phyloP scores from a whole-genome alignment of 2,113 vertebrate genomes.

The Struthio camelus region DNA sequence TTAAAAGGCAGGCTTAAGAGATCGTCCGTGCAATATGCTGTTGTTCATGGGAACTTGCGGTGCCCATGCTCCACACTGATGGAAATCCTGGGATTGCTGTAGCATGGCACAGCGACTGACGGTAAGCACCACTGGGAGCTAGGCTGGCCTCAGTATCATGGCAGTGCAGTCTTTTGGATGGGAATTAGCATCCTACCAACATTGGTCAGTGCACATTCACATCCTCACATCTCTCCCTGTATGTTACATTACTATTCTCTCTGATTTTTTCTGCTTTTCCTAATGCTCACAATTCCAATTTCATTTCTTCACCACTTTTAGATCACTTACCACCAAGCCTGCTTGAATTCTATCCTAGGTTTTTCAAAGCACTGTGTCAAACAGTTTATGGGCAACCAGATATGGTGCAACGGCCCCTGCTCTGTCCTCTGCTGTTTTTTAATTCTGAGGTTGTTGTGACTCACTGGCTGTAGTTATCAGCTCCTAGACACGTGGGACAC shows the following conservation, averaged over 20 bases:
- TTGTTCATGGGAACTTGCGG: too few relatives aligned
- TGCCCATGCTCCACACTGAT: too few relatives aligned
- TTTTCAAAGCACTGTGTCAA: background rate
- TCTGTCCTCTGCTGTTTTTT: background rate
- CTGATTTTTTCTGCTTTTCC: background rate
- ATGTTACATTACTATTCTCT: background rate
- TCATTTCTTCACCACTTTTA: background rate
- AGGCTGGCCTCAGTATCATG: background rate
- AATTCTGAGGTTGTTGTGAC: background rate
- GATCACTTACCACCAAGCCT: background rate
- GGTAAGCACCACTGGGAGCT: background rate
- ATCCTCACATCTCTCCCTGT: background rate
- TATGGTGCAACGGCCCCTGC: background rate
- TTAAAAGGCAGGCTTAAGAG: background rate
- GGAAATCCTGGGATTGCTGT: too few relatives aligned
- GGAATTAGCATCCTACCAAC: background rate
- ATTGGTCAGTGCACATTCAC: background rate
- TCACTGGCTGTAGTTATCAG: background rate
- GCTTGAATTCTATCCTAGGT: background rate
- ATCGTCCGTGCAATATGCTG: background rate
- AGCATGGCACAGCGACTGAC: too few relatives aligned
- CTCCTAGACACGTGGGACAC: background rate
- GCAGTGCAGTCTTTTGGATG: background rate
- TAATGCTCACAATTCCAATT: background rate
- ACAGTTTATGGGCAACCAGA: background rate